These are phyloP conservation scores for Hypothenemus hampei DNA, from an alignment of 1,140 invertebrate genomes.

Conservation along the genomic window DNA sequence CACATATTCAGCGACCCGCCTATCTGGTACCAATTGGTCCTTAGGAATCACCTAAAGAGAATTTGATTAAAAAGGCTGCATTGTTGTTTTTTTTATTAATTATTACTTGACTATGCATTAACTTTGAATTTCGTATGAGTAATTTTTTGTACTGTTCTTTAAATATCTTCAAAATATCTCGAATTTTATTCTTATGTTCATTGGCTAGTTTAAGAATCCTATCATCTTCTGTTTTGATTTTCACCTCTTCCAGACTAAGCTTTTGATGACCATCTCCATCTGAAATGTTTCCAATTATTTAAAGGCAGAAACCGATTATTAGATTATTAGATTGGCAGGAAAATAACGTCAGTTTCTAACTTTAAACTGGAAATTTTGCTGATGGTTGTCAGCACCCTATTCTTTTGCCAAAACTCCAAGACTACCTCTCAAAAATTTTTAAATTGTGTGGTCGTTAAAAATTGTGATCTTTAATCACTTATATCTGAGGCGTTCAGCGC, in stretches of 20 bases:
- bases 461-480: no score
- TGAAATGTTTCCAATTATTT: no score
- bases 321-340: no score
- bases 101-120: conserved; percentile 48
- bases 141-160: conserved; percentile 34
- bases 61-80: background rate
- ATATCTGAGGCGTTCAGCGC: no score
- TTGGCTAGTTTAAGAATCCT: conserved; percentile 53
- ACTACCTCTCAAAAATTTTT: no score
- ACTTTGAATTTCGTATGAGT: conserved; percentile 50
- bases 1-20: conserved; percentile 57
- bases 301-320: no score
- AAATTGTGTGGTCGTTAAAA: no score
- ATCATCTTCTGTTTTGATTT: conserved; percentile 53
- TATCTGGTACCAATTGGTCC: conserved; percentile 60
- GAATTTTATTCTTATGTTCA: conserved; percentile 49
- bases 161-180: conserved; percentile 24
- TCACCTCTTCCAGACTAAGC: conserved; percentile 62
- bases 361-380: no score
- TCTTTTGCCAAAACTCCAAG: no score
- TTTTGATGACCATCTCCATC: conserved; percentile 60
- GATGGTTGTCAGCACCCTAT: no score
- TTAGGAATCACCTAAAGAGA: conserved; percentile 44
- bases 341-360: no score
- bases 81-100: conserved; percentile 35